Conservation (phyloP, 23 tunicate species). For the Styela clava region DNA sequence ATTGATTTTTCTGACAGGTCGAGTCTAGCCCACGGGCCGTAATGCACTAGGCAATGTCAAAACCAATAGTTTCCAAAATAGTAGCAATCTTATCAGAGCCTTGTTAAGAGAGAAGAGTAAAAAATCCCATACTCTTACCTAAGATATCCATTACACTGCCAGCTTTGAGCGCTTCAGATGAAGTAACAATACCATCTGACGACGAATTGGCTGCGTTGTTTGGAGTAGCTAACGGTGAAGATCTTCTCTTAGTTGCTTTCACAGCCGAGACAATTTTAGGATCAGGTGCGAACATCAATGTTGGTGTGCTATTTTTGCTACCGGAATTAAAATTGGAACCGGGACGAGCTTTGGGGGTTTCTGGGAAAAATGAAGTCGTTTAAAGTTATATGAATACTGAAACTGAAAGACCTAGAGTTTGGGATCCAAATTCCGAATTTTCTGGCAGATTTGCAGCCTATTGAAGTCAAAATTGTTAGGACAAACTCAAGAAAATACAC, state of each 20-base stretch:
- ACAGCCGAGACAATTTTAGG: constrained; percentile 22
- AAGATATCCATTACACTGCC: constrained; percentile 52
- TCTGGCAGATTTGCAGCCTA: too few species aligned
- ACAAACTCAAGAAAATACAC: too few species aligned
- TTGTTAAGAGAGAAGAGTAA: too few species aligned
- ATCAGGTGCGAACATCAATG: constrained; percentile 22
- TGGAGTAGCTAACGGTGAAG: constrained; percentile 16
- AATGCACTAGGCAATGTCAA: too few species aligned
- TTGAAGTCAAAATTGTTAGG: too few species aligned
- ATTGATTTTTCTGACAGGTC: too few species aligned
- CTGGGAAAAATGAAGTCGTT: background rate
- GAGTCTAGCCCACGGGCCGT: too few species aligned
- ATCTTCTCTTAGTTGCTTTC: background rate
- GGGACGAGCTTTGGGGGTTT: constrained; percentile 4
- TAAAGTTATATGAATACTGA: background rate
- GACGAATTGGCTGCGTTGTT: background rate
- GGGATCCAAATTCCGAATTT: background rate
- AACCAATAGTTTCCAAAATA: too few species aligned
- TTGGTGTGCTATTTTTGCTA: background rate
- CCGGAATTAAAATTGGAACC: background rate
- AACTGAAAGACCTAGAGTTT: background rate
- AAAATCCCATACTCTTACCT: too few species aligned
- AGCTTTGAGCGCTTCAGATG: constrained; percentile 6
- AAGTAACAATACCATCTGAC: background rate
- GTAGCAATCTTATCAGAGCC: too few species aligned